Conservation (phyloP, 2,888 invertebrate species). For the Chloroclystis v-ata region DNA sequence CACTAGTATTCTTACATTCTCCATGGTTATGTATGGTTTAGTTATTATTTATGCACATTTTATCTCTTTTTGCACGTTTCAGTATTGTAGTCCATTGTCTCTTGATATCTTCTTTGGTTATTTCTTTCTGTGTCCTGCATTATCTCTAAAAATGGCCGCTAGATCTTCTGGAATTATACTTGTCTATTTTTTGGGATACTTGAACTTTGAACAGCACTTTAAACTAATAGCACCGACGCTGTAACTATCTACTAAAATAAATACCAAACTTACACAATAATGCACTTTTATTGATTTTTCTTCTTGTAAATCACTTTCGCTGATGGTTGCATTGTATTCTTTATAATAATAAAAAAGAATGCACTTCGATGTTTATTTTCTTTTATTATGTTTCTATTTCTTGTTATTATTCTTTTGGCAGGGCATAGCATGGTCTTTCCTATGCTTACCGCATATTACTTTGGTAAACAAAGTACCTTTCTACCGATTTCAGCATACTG, state of each 20-base stretch:
- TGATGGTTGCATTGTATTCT: slow-evolving; percentile 13
- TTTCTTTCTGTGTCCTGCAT: slow-evolving; percentile 39
- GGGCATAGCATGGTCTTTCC: slow-evolving; percentile 42
- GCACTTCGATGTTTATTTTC: slow-evolving; percentile 38
- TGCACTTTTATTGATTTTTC: slow-evolving; percentile 35
- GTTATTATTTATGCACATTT: slow-evolving; percentile 39
- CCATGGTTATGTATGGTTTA: slow-evolving; percentile 40
- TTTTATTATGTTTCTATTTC: slow-evolving; percentile 30
- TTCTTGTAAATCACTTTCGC: slow-evolving; percentile 17
- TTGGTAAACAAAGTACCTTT: slow-evolving; percentile 4
- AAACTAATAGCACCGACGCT: slow-evolving; percentile 47
- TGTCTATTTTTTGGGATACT: slow-evolving; percentile 40
- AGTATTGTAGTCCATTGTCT: slow-evolving; percentile 62
- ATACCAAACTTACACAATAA: slow-evolving; percentile 33
- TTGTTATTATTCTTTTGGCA: slow-evolving; percentile 30
- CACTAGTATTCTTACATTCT: slow-evolving; percentile 47
- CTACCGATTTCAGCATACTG: slow-evolving; percentile 22
- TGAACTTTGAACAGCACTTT: slow-evolving; percentile 45
- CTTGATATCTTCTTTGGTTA: slow-evolving; percentile 26
- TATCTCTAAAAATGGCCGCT: slow-evolving; percentile 32
- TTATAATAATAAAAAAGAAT: slow-evolving; percentile 20
- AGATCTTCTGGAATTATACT: slow-evolving; percentile 52
- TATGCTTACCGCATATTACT: slow-evolving; percentile 27
- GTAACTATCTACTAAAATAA: slow-evolving; percentile 36
- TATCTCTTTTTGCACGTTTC: slow-evolving; percentile 49